A percentile compares a stretch with the other conserved stretches of the same genome.
Conservation (phyloP, 2,113 vertebrate species). For the Tachysurus vachellii region DNA sequence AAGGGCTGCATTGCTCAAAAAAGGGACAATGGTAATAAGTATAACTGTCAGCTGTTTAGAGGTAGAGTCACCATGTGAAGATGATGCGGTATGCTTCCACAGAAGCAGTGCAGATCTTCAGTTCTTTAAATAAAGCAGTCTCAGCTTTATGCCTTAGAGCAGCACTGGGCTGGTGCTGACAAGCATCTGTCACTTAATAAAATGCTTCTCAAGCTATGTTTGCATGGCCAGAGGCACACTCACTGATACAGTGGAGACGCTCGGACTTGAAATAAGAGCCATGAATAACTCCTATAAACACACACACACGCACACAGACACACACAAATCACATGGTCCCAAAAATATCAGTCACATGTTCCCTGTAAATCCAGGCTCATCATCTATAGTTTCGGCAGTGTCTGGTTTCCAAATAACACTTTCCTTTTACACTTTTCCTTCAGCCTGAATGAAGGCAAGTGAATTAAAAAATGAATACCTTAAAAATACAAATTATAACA, state of each 20-base stretch:
- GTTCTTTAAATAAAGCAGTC: constrained; percentile 29
- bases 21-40: neutral
- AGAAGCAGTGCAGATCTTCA: constrained; percentile 4
- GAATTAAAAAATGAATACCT: too few relatives aligned
- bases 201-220: constrained; percentile 23
- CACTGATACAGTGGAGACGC: constrained; percentile 37
- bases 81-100: constrained; percentile 15
- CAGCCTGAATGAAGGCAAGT: constrained; percentile 33
- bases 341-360: constrained; percentile 50
- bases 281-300: constrained; percentile 19
- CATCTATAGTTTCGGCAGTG: constrained; percentile 25
- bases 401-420: constrained; percentile 36
- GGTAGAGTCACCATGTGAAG: constrained; percentile 6
- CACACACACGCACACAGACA: constrained; percentile 8
- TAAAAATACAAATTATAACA: neutral
- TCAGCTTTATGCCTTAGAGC: constrained; percentile 20
- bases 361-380: constrained; percentile 45
- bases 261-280: constrained; percentile 35
- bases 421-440: neutral
- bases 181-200: constrained; percentile 27
- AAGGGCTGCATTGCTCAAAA: constrained; percentile 13
- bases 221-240: constrained; percentile 36
- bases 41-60: constrained; percentile 8
- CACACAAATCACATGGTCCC: constrained; percentile 30
- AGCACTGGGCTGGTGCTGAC: constrained; percentile 23